Evolutionary conservation across 2,113 vertebrate species (phyloP).

Genomic region (Nesoenas mayeri): DNA sequence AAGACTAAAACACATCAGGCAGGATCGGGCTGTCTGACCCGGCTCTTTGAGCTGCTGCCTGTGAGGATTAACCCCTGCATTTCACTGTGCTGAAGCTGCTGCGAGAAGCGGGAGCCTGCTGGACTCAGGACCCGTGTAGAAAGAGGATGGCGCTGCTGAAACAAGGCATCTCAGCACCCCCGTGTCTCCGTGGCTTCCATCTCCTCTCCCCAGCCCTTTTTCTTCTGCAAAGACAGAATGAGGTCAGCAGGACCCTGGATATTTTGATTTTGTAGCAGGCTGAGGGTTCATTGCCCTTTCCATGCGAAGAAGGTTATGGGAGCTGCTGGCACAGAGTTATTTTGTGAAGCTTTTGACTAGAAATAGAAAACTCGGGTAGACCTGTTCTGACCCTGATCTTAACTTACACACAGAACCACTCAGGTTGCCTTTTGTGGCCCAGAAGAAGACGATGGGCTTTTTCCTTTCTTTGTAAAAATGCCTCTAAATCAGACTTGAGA

Average conservation of each 20-base stretch:
- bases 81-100: not conserved
- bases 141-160: not conserved
- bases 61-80: not conserved
- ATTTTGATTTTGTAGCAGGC: not conserved
- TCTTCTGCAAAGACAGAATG: not conserved
- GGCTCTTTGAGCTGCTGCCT: slow-evolving; percentile 7
- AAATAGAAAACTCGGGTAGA: slow-evolving; percentile 31
- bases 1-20: not conserved
- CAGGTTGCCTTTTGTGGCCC: not conserved
- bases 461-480: not conserved
- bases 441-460: not conserved
- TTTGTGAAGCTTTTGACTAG: slow-evolving; percentile 30
- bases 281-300: not conserved
- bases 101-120: slow-evolving; percentile 10
- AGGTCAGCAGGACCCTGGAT: not conserved
- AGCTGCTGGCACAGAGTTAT: slow-evolving; percentile 5
- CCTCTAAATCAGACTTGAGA: not conserved
- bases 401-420: not conserved
- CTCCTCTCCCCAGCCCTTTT: not conserved
- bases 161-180: not conserved
- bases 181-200: not conserved
- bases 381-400: slow-evolving; percentile 21
- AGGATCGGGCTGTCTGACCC: not conserved
- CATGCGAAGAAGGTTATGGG: slow-evolving; percentile 4
- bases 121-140: not conserved